Base-by-base conservation (phyloP, 2,113 vertebrate genomes). In the Ceyx melanurus region DNA sequence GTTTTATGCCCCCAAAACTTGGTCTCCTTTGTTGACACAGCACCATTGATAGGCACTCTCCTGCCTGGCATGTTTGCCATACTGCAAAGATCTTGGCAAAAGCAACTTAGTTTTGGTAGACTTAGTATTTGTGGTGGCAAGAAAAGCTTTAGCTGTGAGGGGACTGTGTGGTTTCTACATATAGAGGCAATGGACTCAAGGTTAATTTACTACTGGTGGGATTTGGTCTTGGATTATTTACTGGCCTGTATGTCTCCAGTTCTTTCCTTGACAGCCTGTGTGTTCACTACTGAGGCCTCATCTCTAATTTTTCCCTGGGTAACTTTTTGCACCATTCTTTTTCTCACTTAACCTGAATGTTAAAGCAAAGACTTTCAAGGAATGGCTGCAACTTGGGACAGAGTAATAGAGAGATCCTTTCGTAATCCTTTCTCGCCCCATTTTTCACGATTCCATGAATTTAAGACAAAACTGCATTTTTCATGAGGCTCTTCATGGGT, bases 1-100 rank as follows among this genome's bases (percentile, higher is more conserved):
- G 29, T 40, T 3, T 33, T 48, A 3, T 13, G 5, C 28, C 21
- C 54, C 37, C 11, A 25, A 74, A 66, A 51, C 11, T 13, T n/a
- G 15, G 10, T 48, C 15, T 66, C 28, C 3, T 7, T 61, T 37
- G 8, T 54, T 57, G 19, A 8, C 4, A 1, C 3, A n/a, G 3
- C 19, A 42, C 4, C 15, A 13, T 5, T 11, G 5, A 18, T 0
- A 23, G 14, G 7, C 11, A 6, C 5, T 28, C 13, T 29, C 35
- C 15, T 61, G 15, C 9, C 35, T 0, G 1, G 10, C 4, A 2
- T 12, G 1, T 8, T 66, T 29, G 8, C 23, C 45, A 6, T 7
- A 12, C 15, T 23, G 25, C 18, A 71, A 70, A 68, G 14, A 13
- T 9, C 43, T 33, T 29, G 19, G 13, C 11, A 33, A 77, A 58